Percentiles rank a stretch among this genome's conserved stretches.
These are phyloP conservation scores for Miichthys miiuy DNA, from an alignment of 2,797 vertebrate species.

Conservation along the genomic window DNA sequence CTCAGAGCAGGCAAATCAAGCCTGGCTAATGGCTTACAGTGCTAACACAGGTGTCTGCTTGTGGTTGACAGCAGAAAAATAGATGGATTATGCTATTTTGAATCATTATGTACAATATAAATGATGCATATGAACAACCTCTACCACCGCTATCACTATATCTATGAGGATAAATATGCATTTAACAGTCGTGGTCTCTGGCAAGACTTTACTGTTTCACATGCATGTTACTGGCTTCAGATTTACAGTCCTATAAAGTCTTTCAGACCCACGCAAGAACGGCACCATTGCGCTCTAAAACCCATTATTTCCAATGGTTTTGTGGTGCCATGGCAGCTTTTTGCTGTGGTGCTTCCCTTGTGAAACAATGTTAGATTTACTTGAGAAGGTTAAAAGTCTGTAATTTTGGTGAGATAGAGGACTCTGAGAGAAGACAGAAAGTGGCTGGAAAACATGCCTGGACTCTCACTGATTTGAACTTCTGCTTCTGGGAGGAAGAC, in stretches of 20 bases:
- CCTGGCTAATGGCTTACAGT: slow-evolving; percentile 19
- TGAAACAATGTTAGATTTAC: slow-evolving; percentile 30
- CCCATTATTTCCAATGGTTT: too few species aligned
- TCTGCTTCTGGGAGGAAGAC: slow-evolving; percentile 4
- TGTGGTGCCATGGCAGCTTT: too few species aligned
- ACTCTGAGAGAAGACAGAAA: slow-evolving; percentile 2
- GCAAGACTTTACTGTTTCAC: not conserved
- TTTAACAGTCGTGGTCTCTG: not conserved
- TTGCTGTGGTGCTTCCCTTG: too few species aligned
- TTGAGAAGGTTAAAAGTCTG: not conserved
- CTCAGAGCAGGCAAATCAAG: slow-evolving; percentile 65
- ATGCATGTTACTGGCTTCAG: not conserved
- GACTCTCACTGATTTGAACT: not conserved
- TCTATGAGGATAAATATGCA: not conserved
- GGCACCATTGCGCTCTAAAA: too few species aligned
- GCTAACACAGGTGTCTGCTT: slow-evolving; percentile 62
- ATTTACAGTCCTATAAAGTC: not conserved
- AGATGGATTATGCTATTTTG: slow-evolving; percentile 12
- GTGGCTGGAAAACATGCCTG: slow-evolving; percentile 6
- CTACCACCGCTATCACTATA: not conserved
- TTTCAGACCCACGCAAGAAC: too few species aligned
- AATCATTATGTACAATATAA: slow-evolving; percentile 15
- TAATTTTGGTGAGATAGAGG: not conserved
- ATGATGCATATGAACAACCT: slow-evolving; percentile 22
- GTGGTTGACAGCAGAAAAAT: slow-evolving; percentile 41